Conservation (phyloP, 2,888 invertebrate species). For the Tanaodytes sp. region DNA sequence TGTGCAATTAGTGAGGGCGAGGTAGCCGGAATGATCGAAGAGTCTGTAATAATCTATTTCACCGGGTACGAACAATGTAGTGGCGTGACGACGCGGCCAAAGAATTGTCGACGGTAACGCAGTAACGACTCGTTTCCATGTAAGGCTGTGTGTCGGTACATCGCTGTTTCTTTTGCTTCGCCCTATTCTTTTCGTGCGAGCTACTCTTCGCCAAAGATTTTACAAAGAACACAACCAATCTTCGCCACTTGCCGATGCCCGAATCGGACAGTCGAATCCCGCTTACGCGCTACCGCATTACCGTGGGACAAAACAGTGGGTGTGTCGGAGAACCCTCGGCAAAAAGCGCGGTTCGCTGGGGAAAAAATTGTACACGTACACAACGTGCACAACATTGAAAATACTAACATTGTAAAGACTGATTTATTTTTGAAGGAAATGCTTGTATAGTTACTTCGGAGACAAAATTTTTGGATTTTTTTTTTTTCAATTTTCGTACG, state of each 20-base stretch:
- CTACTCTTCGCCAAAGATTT: slow-evolving; percentile 19
- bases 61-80: slow-evolving; percentile 62
- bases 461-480: too few species aligned
- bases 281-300: slow-evolving; percentile 33
- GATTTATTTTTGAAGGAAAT: too few species aligned
- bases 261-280: slow-evolving; percentile 14
- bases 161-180: slow-evolving; percentile 8
- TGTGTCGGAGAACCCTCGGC: slow-evolving; percentile 5
- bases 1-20: slow-evolving; percentile 55
- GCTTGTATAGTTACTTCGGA: too few species aligned
- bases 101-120: slow-evolving; percentile 59
- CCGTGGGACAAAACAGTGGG: slow-evolving; percentile 29
- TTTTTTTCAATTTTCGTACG: too few species aligned
- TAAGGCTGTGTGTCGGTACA: slow-evolving; percentile 55
- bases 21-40: slow-evolving; percentile 55
- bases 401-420: too few species aligned
- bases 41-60: slow-evolving; percentile 59
- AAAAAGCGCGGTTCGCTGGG: not conserved
- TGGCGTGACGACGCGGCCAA: slow-evolving; percentile 34
- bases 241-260: slow-evolving; percentile 34
- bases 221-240: slow-evolving; percentile 36
- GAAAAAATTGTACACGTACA: too few species aligned
- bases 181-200: slow-evolving; percentile 16
- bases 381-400: too few species aligned
- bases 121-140: slow-evolving; percentile 66